Evolutionary conservation across 2,113 vertebrate species (phyloP).

Genomic region (Pedetes capensis): DNA sequence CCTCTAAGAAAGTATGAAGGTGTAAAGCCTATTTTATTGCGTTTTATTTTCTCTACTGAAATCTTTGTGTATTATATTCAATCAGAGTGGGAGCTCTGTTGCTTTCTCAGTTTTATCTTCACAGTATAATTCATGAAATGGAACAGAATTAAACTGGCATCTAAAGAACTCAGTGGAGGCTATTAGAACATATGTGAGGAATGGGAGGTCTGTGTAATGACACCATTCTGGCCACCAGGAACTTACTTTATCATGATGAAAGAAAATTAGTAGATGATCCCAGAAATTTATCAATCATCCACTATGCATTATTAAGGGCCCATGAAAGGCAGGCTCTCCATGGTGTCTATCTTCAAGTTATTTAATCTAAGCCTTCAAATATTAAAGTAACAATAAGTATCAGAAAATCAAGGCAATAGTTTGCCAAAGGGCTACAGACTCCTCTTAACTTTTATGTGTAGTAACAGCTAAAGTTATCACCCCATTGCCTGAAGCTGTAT

Average conservation of each 20-base stretch:
- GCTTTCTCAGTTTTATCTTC: background rate
- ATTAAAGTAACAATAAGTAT: background rate
- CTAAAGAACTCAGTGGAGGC: background rate
- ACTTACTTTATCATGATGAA: background rate
- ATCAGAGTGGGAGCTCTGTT: background rate
- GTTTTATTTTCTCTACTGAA: slow-evolving; percentile 26
- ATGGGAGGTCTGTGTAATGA: background rate
- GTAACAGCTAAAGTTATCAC: background rate
- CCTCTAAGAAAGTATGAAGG: background rate
- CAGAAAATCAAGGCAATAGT: background rate
- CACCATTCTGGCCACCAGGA: background rate
- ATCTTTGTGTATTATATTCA: background rate
- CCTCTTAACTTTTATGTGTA: background rate
- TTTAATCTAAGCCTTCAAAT: background rate
- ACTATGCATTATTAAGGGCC: background rate
- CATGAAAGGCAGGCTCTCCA: background rate
- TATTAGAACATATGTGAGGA: background rate
- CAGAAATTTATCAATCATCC: background rate
- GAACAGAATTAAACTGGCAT: background rate
- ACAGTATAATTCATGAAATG: background rate
- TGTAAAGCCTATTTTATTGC: background rate
- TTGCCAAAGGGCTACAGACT: background rate
- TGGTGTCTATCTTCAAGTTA: background rate
- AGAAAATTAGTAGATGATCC: slow-evolving; percentile 6
- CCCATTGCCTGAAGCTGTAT: background rate